Conservation (phyloP, 2,113 vertebrate genomes). For the Philantomba maxwellii region DNA sequence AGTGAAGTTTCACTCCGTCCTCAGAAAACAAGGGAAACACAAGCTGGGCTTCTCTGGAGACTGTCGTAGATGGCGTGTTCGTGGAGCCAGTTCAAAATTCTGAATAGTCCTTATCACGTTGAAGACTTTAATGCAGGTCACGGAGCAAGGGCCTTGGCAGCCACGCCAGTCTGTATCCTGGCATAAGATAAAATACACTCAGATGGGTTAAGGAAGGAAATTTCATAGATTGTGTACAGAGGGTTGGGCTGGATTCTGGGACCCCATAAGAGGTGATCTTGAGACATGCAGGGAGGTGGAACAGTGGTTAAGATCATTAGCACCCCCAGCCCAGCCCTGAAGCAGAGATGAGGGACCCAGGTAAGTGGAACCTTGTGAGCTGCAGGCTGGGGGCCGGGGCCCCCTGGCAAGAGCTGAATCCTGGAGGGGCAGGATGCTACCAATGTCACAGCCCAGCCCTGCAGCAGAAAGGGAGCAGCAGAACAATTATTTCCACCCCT, state of each 20-base stretch:
- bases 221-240: background rate
- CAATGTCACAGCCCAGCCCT: background rate
- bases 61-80: fast-evolving
- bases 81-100: background rate
- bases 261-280: background rate
- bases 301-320: background rate
- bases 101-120: background rate
- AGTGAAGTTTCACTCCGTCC: background rate
- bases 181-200: background rate
- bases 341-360: too few species aligned
- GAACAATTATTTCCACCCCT: background rate
- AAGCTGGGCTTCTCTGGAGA: background rate
- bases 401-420: background rate
- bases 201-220: background rate
- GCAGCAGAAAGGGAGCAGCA: background rate
- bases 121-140: background rate
- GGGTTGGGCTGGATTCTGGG: background rate
- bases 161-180: background rate
- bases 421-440: background rate
- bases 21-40: background rate
- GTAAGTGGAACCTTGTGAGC: background rate
- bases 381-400: background rate
- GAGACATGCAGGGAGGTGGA: background rate
- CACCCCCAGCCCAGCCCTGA: too few species aligned
- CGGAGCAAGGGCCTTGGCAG: background rate